Base-by-base conservation (phyloP, 2,797 vertebrate genomes). In the Gadopsis bispinosus region DNA sequence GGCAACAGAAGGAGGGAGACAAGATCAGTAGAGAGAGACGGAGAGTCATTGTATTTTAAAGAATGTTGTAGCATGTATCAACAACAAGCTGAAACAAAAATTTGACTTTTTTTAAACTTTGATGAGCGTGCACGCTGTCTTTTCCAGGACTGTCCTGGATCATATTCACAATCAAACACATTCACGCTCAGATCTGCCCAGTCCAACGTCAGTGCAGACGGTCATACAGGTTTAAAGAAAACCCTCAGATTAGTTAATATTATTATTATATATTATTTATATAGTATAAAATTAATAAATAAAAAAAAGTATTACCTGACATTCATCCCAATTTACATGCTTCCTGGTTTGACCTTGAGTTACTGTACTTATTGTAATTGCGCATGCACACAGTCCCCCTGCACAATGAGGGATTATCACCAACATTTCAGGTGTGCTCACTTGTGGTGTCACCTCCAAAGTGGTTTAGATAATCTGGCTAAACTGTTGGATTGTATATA, bases 1-100 rank as follows among this genome's bases (percentile, higher is more conserved):
- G 81, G 67, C 77, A 71, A 60, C 84, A 88, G 80, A 78, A 54
- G 65, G 63, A 88, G 64, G 35, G 50, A 51, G 69, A 50, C 22
- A 37, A 58, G 66, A 56, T 9, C 14, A 60, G 72, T 45, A 77
- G 54, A 47, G 31, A 26, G 7, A 53, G 13, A 72, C 51, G 56
- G 67, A 53, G 67, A 77, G 62, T 81, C 69, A 51, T 31, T 75
- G 69, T 53, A 11, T 73, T 79, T 78, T 51, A 50, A 59, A 63
- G 51, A 43, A 17, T 5, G 0, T 31, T 37, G 53, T 41, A 65
- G 77, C 64, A 17, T 67, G 66, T 53, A 61, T 64, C 51, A 77
- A 74, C 65, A 26, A 29, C 33, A 50, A 22, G 20, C 20, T 54
- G 29, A 10, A 12, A 65, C 39, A 75, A 77, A 35, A 76, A 26